Evolutionary conservation across 1,140 invertebrate species (phyloP), one percentile per base, ranked within the genome.

Genomic region (Bombus cullumanus): DNA sequence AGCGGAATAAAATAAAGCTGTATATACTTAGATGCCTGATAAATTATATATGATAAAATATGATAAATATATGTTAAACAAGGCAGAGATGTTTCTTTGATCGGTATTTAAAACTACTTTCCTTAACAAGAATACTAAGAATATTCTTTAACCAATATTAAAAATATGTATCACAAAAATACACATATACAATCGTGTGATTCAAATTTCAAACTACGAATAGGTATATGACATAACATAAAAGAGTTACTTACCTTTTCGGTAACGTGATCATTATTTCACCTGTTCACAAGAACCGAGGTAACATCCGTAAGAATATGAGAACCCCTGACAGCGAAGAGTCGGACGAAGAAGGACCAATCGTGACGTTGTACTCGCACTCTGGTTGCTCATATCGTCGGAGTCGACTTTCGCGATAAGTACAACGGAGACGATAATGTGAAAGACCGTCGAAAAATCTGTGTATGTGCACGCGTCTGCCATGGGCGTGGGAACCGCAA

Each of bases 341-440:
- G 73, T 79, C 43, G 81, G 57, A 89, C 66, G 77, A 87, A 59
- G 73, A 84, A 73, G 76, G 73, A 76, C 53, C 81, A 66, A 89
- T 89, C 72, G 71, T 41, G 87, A 87, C 53, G 47, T 22, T 53
- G 18, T 80, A 47, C 68, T 75, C 73, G 88, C 81, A 84, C 73
- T 79, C 81, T 85, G 73, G 78, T 39, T 74, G 57, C 74, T 84
- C 85, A 62, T 89, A 72, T 89, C 88, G 71, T 62, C 68, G 80
- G 86, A 68, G 83, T 90, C 89, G 89, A 77, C 85, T 90, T 83
- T 89, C 88, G 89, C 88, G 89, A 90, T 90, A 90, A 90, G 73
- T 82, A 84, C 18, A 72, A 68, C 81, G 88, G 77, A 88, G 71
- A 88, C 79, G 88, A 89, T 88, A 88, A 85, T 86, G 77, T 86